Evolutionary conservation across 2,888 invertebrate genomes (phyloP), one percentile per base, ranked within the genome.

Genomic region (Unio pictorum): DNA sequence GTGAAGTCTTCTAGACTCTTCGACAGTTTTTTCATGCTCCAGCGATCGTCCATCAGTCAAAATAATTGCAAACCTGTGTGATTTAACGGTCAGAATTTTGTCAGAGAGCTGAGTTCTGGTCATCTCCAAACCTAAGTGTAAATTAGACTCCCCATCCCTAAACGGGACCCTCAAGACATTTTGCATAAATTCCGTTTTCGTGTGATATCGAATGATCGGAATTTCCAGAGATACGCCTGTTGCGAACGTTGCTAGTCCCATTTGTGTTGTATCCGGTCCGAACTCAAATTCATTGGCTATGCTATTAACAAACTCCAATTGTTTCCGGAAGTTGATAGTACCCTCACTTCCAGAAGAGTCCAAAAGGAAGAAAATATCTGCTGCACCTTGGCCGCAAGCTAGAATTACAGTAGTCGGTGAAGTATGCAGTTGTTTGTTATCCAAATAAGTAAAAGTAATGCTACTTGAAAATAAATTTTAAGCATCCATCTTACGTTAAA

Each of bases 321-420:
- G 78, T 55, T 80, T 79, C 23, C 75, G 68, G 54, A 84, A 85
- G 68, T 84, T 80, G 20, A 26, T 11, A 0, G 61, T 11, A 4
- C 76, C 74, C 28, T 81, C 79, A 62, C 77, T 79, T 11, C 82
- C 80, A 0, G 83, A 83, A 1, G 78, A 68, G 61, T 83, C 82
- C 64, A 82, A 64, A n/a, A 82, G 74, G 59, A 82, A 82, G 45
- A 78, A 78, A 28, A 82, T 74, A 45, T 80, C 80, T 6, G 78
- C 74, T 11, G 73, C 67, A 34, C 68, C 69, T 15, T 57, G 67
- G 20, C 72, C 72, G 55, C 69, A 69, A n/a, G 61, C 69, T 69
- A 64, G 3, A 26, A 28, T 3, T 26, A 61, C 45, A 45, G 45
- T 45, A 11, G 11, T 11, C 11, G 45, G 11, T 45, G 11, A 11